A percentile compares a stretch with the other conserved stretches of the same genome.
Evolutionary conservation across 64 coral and sea anemone genomes (phyloP).

Genomic region (Anthopleura sola): DNA sequence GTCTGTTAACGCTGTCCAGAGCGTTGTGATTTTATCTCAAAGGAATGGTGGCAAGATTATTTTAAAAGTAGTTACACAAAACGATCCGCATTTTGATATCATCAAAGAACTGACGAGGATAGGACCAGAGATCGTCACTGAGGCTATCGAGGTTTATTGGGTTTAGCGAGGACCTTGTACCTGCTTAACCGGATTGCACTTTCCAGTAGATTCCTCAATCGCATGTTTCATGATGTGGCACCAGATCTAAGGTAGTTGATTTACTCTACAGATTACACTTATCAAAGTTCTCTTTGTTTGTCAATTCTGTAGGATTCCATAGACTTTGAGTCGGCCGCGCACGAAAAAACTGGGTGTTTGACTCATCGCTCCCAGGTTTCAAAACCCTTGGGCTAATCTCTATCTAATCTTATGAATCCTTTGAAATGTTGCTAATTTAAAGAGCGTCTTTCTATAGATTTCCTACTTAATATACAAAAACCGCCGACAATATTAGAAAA

Average conservation of each 20-base stretch:
- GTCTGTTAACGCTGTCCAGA: conserved; percentile 4
- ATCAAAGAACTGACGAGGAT: neutral
- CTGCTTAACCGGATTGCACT: neutral
- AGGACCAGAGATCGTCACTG: too few species aligned
- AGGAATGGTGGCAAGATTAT: neutral
- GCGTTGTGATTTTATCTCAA: neutral
- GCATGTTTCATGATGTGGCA: neutral
- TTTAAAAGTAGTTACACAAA: neutral
- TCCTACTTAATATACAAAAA: neutral
- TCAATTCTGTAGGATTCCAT: neutral
- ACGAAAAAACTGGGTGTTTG: neutral
- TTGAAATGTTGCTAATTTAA: neutral
- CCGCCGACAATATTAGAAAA: too few species aligned
- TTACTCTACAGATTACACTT: neutral
- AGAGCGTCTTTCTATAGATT: neutral
- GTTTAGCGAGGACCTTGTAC: neutral
- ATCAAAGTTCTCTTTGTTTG: neutral
- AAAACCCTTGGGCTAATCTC: neutral
- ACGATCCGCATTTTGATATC: neutral
- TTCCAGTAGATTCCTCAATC: neutral
- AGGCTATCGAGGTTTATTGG: neutral
- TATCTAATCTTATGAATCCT: neutral
- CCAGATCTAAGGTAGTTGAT: neutral
- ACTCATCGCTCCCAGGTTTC: neutral
- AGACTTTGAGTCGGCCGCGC: neutral